phyloP scores from a whole-genome alignment of 2,797 vertebrate species.

The Telmatherina bonti region DNA sequence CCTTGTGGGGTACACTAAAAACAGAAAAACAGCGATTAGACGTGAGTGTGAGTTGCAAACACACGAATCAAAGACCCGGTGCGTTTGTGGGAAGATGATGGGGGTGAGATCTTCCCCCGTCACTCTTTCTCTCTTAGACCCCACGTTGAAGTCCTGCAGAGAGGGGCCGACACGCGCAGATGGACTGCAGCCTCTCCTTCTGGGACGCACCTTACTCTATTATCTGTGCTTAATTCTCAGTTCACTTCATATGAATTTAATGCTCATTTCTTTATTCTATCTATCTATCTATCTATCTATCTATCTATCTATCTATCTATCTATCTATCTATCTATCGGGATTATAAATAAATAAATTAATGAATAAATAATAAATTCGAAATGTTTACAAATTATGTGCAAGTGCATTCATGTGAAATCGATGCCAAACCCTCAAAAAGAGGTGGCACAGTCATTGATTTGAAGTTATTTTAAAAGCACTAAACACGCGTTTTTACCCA shows the following conservation, averaged over 20 bases:
- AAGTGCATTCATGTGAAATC: not conserved
- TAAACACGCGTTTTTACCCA: conserved; percentile 18
- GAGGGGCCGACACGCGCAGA: conserved; percentile 86
- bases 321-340: conserved; percentile 20
- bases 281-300: conserved; percentile 28
- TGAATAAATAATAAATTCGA: no score
- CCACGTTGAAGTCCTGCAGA: conserved; percentile 83
- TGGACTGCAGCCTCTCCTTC: conserved; percentile 84
- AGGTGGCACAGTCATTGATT: conserved; percentile 7
- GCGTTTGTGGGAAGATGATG: conserved; percentile 83
- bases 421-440: not conserved
- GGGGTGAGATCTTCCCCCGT: conserved; percentile 69
- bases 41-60: conserved; percentile 95
- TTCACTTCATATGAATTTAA: conserved; percentile 40
- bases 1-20: conserved; percentile 82
- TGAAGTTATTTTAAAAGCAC: conserved; percentile 15
- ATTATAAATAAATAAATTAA: no score
- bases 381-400: no score
- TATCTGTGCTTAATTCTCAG: conserved; percentile 43
- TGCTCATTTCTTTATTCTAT: conserved; percentile 32
- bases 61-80: conserved; percentile 90
- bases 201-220: conserved; percentile 68
- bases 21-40: conserved; percentile 94
- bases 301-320: conserved; percentile 37
- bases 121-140: conserved; percentile 70